Conservation (phyloP, 1,140 invertebrate species). For the Drosophila kanapiae region DNA sequence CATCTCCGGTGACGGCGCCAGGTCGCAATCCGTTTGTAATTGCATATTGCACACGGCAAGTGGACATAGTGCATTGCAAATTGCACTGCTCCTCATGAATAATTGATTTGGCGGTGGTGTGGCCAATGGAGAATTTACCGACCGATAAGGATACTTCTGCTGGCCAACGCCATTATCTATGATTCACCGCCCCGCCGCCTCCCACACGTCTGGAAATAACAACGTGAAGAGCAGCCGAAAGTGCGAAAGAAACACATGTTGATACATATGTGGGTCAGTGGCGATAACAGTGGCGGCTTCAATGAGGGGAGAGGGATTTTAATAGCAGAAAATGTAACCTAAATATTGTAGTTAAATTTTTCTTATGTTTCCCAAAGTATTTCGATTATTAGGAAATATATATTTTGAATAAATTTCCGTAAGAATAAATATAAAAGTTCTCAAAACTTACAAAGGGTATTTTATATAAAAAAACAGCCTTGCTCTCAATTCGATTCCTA, state of each 20-base stretch:
- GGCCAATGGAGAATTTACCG: conserved; percentile 16
- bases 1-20: conserved; percentile 18
- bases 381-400: neutral
- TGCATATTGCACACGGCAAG: conserved; percentile 14
- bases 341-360: neutral
- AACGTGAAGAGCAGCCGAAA: conserved; percentile 19
- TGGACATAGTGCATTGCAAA: conserved; percentile 11
- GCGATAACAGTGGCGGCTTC: conserved; percentile 29
- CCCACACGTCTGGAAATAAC: conserved; percentile 27
- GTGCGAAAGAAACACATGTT: conserved; percentile 66
- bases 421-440: neutral
- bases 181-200: conserved; percentile 28
- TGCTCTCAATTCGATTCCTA: neutral
- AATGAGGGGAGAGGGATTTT: neutral
- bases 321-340: neutral
- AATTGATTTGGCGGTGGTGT: conserved; percentile 34
- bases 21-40: conserved; percentile 13
- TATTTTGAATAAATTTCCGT: neutral
- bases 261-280: conserved; percentile 75
- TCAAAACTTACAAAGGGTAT: neutral
- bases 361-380: neutral
- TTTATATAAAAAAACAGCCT: too few species aligned
- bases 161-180: conserved; percentile 11
- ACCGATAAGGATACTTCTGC: conserved; percentile 32
- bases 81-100: conserved; percentile 33